phyloP scores from a whole-genome alignment of 2,797 vertebrate genomes.

The Falco naumanni region DNA sequence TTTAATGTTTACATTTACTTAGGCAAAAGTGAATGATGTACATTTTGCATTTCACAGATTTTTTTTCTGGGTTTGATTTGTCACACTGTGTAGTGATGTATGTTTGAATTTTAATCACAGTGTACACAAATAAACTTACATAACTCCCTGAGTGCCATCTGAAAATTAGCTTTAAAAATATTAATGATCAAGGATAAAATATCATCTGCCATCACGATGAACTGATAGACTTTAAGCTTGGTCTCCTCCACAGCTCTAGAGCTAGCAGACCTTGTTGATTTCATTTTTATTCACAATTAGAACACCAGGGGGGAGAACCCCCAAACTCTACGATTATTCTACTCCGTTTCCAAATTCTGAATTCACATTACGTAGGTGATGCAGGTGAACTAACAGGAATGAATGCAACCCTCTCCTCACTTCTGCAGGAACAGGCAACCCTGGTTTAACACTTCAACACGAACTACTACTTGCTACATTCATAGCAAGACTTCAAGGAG shows the following conservation, averaged over 20 bases:
- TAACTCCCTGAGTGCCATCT: neutral
- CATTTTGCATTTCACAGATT: neutral
- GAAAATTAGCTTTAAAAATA: slow-evolving; percentile 6
- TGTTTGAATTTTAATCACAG: neutral
- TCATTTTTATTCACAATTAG: slow-evolving; percentile 4
- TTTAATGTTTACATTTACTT: neutral
- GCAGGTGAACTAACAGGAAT: neutral
- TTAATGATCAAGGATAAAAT: neutral
- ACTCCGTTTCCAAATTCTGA: neutral
- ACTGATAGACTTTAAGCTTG: neutral
- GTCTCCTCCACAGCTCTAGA: neutral
- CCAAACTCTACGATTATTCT: neutral
- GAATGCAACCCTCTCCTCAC: neutral
- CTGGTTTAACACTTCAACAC: neutral
- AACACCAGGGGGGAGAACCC: neutral
- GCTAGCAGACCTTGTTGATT: neutral
- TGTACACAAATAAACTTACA: neutral
- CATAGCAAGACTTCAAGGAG: neutral
- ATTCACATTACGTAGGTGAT: neutral
- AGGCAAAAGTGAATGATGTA: neutral
- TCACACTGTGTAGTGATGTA: neutral
- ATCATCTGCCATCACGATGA: neutral
- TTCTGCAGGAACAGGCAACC: neutral
- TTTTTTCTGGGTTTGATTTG: neutral
- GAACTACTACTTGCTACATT: neutral